phyloP scores from a whole-genome alignment of 2,113 vertebrate genomes.

The Prietella phreatophila region DNA sequence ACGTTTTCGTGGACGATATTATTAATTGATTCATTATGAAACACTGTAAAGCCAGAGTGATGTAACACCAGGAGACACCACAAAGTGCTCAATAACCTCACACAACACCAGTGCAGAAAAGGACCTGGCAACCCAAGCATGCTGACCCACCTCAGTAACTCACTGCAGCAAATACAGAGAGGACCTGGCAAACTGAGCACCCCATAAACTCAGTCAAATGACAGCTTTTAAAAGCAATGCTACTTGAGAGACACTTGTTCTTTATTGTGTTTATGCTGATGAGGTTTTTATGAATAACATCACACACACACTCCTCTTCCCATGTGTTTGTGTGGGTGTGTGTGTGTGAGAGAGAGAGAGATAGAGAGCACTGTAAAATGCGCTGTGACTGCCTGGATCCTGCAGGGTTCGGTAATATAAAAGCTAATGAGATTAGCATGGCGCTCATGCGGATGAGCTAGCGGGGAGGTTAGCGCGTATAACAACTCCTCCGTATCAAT shows the following conservation, averaged over 20 bases:
- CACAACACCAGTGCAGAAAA: neutral
- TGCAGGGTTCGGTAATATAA: slow-evolving; percentile 51
- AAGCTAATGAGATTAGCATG: slow-evolving; percentile 51
- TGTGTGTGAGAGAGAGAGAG: too few relatives aligned
- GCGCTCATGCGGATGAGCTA: slow-evolving; percentile 47
- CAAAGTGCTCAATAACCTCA: neutral
- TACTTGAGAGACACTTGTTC: neutral
- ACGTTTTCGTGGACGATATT: too few relatives aligned
- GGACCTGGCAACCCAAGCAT: neutral
- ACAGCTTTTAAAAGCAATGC: neutral
- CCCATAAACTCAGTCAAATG: neutral
- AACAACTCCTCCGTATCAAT: slow-evolving; percentile 5
- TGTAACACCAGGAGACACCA: too few relatives aligned
- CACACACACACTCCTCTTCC: neutral
- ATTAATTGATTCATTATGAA: neutral
- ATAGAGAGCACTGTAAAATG: too few relatives aligned
- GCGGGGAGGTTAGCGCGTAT: neutral
- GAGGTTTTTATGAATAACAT: neutral
- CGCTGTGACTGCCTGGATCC: neutral
- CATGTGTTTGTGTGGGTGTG: neutral
- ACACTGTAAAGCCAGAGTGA: neutral
- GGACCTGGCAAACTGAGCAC: slow-evolving; percentile 16
- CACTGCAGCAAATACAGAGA: neutral
- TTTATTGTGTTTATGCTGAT: neutral
- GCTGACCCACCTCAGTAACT: neutral